Conservation (phyloP, 2,797 vertebrate species). For the Diglossa cyanea region DNA sequence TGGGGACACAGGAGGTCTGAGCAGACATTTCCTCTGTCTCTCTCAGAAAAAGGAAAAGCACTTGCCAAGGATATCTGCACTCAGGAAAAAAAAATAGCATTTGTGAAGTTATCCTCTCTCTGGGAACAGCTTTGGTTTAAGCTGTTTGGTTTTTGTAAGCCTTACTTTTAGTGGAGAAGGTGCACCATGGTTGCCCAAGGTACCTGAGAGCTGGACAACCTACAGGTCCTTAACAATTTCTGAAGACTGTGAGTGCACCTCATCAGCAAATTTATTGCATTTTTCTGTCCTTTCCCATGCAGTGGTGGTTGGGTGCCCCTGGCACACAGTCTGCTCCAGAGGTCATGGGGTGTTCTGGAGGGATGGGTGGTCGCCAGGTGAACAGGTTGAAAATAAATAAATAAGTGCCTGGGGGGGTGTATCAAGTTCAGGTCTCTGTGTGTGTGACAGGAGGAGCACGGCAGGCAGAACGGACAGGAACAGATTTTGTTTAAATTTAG, state of each 20-base stretch:
- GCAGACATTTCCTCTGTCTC: background rate
- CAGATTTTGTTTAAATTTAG: constrained; percentile 66
- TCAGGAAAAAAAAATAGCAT: background rate
- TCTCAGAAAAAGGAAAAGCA: background rate
- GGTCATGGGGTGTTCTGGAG: background rate
- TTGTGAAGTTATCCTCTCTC: background rate
- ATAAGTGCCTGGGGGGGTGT: background rate
- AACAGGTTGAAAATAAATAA: constrained; percentile 6
- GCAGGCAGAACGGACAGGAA: background rate
- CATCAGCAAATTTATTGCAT: background rate
- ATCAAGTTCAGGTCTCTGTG: background rate
- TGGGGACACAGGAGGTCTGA: background rate
- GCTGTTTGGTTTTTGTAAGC: background rate
- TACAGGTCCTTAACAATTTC: background rate
- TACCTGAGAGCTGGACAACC: background rate
- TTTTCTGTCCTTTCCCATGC: background rate
- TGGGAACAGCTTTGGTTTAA: background rate
- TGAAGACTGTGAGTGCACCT: background rate
- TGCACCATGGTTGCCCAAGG: fast-evolving
- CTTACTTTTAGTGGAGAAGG: background rate
- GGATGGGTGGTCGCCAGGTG: background rate
- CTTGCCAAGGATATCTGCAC: background rate
- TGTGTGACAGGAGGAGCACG: background rate
- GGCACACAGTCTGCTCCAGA: background rate
- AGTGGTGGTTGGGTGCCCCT: background rate